Evolutionary conservation across 1,140 invertebrate species (phyloP), one percentile per base, ranked within the genome.

Genomic region (Muscidifurax raptorellus): DNA sequence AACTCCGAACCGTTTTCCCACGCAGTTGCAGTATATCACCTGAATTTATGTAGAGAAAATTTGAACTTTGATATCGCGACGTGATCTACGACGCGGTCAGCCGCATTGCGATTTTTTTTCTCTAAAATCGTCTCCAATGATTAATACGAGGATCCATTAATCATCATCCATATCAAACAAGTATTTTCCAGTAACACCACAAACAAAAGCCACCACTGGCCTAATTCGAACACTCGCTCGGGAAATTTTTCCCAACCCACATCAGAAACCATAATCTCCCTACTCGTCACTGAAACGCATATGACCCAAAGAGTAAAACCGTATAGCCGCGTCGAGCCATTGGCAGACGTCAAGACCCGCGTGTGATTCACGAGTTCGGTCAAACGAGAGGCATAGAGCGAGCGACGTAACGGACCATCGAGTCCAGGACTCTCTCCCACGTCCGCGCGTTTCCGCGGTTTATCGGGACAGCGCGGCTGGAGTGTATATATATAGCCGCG

Each of bases 381-480:
- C 18, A 13, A 59, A 59, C 18, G 52, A 59, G 52, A 59, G 52
- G 18, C 18, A 52, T 18, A 59, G 52, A 69, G 64, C 25, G 66
- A 69, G 27, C 66, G 15, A 69, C 25, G 66, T 69, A 69, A 69
- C 66, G 66, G 66, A 69, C 15, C 66, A 30, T 69, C 66, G 66
- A 69, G 28, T 30, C n/a, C 52, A 59, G 52, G n/a, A 22, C 52
- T 22, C 52, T 59, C 52, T 59, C 52, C n/a, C n/a, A n/a, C n/a
- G 52, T 59, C 52, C 52, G 13, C 27, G 66, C 66, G 66, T 69
- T 69, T 69, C 66, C 66, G 66, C 66, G 66, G 66, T 69, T 69
- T 69, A 69, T 69, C 66, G 66, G 52, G 22, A 69, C 66, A 27
- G 28, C 25, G 15, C 66, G 66, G 27, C 25, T 69, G 22, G 52